These are phyloP conservation scores for Maylandia zebra DNA, from an alignment of 2,113 vertebrate genomes.

Conservation along the genomic window DNA sequence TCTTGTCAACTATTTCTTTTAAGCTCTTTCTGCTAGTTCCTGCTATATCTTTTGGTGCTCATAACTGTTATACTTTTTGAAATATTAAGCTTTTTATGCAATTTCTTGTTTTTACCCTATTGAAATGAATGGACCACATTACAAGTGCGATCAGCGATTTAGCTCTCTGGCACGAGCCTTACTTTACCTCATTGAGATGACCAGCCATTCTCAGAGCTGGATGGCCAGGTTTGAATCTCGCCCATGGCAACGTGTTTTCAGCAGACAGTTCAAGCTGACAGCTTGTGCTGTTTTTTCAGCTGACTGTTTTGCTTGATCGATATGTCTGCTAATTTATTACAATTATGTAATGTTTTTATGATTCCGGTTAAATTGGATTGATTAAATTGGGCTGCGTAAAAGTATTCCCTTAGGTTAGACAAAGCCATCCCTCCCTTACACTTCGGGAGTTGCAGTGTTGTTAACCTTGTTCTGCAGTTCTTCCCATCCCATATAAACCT, in stretches of 20 bases:
- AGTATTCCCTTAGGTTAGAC: not conserved
- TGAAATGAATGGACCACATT: not conserved
- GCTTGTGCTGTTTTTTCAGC: not conserved
- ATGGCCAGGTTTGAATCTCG: not conserved
- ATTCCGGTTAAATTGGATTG: not conserved
- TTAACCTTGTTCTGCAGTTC: not conserved
- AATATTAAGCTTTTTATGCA: not conserved
- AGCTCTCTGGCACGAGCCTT: accelerated
- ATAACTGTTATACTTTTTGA: not conserved
- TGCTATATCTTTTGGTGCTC: not conserved
- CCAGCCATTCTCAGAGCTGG: not conserved
- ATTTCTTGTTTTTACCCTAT: not conserved
- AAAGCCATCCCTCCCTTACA: not conserved
- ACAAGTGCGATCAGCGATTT: not conserved
- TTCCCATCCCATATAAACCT: not conserved
- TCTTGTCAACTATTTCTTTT: not conserved
- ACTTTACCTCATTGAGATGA: not conserved
- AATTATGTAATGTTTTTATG: not conserved
- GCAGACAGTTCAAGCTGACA: accelerated
- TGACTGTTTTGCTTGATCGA: not conserved
- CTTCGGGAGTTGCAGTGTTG: not conserved
- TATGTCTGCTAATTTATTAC: not conserved
- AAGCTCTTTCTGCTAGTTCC: not conserved
- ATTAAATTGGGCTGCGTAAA: not conserved
- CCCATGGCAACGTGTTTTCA: not conserved